Base-by-base conservation (phyloP, 2,797 vertebrate species). In the Ceryle rudis region DNA sequence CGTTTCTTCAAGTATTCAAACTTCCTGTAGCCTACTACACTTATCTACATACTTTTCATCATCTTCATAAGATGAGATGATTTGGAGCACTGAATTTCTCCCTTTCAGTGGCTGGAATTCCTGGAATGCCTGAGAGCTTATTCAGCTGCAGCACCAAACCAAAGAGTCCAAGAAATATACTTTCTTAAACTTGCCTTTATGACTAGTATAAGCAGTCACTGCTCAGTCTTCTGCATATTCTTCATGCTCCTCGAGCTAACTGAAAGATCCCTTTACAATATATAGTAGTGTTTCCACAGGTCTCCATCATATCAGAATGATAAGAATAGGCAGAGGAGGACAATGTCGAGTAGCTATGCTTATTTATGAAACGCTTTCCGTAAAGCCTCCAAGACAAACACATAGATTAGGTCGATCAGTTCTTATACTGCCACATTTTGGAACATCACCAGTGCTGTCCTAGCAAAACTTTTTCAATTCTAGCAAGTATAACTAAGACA, bases 331-430 rank as follows among this genome's bases (percentile, higher is more conserved):
- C 31, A 73, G 14, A 22, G 28, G 20, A 88, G 37, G 20, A n/a
- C 0, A 2, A 65, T 10, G 3, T 28, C 85, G 80, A 15, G 33
- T 64, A 42, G 17, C 41, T 61, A 2, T 3, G 11, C n/a, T 3
- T 83, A 37, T 29, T 66, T 70, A 62, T 10, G 9, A 51, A 77
- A 54, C n/a, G 21, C 47, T 58, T 66, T 54, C 86, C 58, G 35
- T 60, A 66, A 71, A 73, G 61, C 44, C 46, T 89, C 69, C 72
- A 62, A 42, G 65, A 55, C 47, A 95, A 92, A 54, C 10, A 9
- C 33, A 8, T 5, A 49, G 14, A 64, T n/a, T 5, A 57, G 52
- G 69, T 57, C 11, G 37, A 61, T 29, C 15, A 52, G 33, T 17
- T 31, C 71, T 51, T 28, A 35, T 25, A 64, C 4, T 5, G 5